Percentiles rank a stretch among this genome's conserved stretches.
Evolutionary conservation across 1,140 invertebrate species (phyloP).

Genomic region (Cydia fagiglandana): DNA sequence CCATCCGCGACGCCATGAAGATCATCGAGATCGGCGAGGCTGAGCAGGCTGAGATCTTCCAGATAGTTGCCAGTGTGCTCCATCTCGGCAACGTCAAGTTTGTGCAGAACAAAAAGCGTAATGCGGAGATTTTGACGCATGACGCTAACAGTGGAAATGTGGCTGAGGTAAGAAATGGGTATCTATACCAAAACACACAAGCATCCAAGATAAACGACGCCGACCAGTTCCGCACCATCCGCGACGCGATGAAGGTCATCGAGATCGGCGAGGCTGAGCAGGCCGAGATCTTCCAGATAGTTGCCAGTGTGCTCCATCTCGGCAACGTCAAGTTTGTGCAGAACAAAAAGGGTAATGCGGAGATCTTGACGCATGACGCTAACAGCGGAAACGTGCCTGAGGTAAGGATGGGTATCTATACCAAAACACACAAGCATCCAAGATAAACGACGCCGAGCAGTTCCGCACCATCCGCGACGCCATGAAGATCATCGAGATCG

Average conservation of each 20-base stretch:
- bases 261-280: slow-evolving; percentile 85
- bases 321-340: slow-evolving; percentile 86
- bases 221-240: slow-evolving; percentile 83
- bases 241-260: slow-evolving; percentile 84
- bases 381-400: slow-evolving; percentile 80
- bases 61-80: slow-evolving; percentile 87
- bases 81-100: slow-evolving; percentile 89
- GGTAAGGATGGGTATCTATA: slow-evolving; percentile 52
- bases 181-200: slow-evolving; percentile 62
- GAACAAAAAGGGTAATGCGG: slow-evolving; percentile 83
- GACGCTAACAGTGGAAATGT: slow-evolving; percentile 80
- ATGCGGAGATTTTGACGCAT: slow-evolving; percentile 82
- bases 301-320: slow-evolving; percentile 89
- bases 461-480: too few relatives aligned
- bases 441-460: too few relatives aligned
- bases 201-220: slow-evolving; percentile 80
- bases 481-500: too few relatives aligned
- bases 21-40: slow-evolving; percentile 79
- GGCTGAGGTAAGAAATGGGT: slow-evolving; percentile 76
- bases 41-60: slow-evolving; percentile 88
- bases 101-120: slow-evolving; percentile 82
- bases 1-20: too few relatives aligned
- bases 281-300: slow-evolving; percentile 86
- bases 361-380: slow-evolving; percentile 81
- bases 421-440: too few relatives aligned